Evolutionary conservation across 2,113 vertebrate species (phyloP).

Genomic region (Gulo gulo): DNA sequence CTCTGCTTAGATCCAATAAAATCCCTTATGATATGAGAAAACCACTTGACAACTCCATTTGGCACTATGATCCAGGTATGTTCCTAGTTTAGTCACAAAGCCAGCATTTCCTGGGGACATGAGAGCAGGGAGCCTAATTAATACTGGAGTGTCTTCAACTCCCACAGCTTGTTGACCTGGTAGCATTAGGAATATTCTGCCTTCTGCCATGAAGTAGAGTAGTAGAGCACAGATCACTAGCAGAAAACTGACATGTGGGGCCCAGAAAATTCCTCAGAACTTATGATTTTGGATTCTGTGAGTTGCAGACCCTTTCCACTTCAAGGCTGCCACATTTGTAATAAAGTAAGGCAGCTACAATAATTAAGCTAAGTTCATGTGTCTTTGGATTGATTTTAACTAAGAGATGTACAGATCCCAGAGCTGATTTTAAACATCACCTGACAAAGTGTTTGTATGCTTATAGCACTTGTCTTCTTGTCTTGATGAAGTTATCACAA

Average conservation of each 20-base stretch:
- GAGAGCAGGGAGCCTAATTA: neutral
- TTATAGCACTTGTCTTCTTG: conserved; percentile 30
- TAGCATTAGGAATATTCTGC: neutral
- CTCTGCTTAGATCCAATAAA: neutral
- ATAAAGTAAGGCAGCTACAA: neutral
- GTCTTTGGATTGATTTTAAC: conserved; percentile 24
- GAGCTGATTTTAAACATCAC: conserved; percentile 20
- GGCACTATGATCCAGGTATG: neutral
- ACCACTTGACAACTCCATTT: neutral
- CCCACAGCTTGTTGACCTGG: neutral
- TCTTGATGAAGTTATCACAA: conserved; percentile 34
- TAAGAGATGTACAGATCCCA: neutral
- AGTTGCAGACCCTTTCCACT: neutral
- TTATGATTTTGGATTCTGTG: neutral
- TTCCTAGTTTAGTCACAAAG: neutral
- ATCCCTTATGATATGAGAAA: neutral
- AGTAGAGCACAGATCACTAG: neutral
- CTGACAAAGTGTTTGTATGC: neutral
- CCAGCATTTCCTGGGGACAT: neutral
- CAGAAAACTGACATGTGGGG: neutral
- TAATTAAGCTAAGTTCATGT: neutral
- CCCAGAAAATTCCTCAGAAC: neutral
- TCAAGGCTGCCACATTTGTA: neutral
- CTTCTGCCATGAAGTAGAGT: neutral
- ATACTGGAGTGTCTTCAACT: neutral